phyloP scores from a whole-genome alignment of 1,140 invertebrate genomes.

The Zaprionus africanus region DNA sequence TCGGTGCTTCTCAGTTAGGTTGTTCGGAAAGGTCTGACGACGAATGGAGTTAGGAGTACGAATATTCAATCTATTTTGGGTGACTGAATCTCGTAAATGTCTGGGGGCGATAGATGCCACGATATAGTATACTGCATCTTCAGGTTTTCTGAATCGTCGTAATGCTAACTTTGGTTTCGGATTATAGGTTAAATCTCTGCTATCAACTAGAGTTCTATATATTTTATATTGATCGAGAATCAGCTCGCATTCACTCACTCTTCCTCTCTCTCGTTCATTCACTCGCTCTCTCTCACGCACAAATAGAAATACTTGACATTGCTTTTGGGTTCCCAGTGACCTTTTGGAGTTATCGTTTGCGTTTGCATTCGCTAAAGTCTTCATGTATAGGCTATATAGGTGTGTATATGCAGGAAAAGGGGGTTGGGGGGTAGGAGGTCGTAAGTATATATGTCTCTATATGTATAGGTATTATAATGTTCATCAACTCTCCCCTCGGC shows the following conservation, averaged over 20 bases:
- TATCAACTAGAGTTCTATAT: constrained; percentile 4
- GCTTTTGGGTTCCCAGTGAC: constrained; percentile 25
- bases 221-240: background rate
- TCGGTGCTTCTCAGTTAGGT: constrained; percentile 27
- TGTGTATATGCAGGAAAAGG: background rate
- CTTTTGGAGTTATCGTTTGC: constrained; percentile 22
- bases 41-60: background rate
- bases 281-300: background rate
- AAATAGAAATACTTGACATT: constrained; percentile 27
- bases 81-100: background rate
- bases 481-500: background rate
- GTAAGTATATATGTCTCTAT: constrained; percentile 7
- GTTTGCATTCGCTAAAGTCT: constrained; percentile 2
- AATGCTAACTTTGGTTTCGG: constrained; percentile 27
- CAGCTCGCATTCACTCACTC: background rate
- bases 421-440: background rate
- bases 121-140: constrained; percentile 13
- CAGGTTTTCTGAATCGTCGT: constrained; percentile 21
- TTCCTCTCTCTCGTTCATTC: background rate
- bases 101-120: background rate
- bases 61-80: constrained; percentile 13
- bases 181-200: constrained; percentile 7
- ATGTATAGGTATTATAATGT: background rate
- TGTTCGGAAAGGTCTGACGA: background rate
- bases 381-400: background rate